Evolutionary conservation across 2,113 vertebrate species (phyloP).

Genomic region (Rostratula benghalensis): DNA sequence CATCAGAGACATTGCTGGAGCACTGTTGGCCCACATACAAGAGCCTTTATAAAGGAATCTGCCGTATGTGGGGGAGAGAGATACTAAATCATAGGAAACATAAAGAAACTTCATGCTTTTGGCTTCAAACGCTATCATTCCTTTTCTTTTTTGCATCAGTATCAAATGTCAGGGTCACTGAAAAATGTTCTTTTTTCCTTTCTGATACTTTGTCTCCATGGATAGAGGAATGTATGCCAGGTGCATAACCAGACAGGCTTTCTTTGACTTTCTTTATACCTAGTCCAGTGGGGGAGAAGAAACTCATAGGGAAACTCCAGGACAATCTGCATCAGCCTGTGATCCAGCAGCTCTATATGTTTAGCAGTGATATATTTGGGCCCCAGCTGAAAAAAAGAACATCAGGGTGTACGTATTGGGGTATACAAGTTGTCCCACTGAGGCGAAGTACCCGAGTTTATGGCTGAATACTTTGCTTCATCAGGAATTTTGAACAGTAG

Average conservation of each 20-base stretch:
- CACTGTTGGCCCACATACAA: background rate
- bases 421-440: background rate
- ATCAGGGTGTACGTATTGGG: background rate
- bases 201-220: constrained; percentile 40
- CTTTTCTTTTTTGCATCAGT: constrained; percentile 51
- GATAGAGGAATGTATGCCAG: constrained; percentile 40
- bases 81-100: constrained; percentile 42
- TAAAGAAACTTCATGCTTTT: constrained; percentile 35
- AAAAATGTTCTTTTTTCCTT: constrained; percentile 29
- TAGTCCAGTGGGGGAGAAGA: background rate
- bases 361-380: background rate
- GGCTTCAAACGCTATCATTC: background rate
- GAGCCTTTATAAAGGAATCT: constrained; percentile 18
- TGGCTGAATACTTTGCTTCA: background rate
- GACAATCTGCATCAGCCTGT: background rate
- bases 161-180: constrained; percentile 63
- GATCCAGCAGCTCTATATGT: background rate
- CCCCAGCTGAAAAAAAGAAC: background rate
- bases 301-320: background rate
- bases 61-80: background rate
- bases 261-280: constrained; percentile 29
- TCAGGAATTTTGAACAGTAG: background rate
- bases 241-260: constrained; percentile 16
- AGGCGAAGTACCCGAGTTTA: background rate
- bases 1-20: background rate